Evolutionary conservation across 2,113 vertebrate genomes (phyloP).

Genomic region (Mirza zaza): DNA sequence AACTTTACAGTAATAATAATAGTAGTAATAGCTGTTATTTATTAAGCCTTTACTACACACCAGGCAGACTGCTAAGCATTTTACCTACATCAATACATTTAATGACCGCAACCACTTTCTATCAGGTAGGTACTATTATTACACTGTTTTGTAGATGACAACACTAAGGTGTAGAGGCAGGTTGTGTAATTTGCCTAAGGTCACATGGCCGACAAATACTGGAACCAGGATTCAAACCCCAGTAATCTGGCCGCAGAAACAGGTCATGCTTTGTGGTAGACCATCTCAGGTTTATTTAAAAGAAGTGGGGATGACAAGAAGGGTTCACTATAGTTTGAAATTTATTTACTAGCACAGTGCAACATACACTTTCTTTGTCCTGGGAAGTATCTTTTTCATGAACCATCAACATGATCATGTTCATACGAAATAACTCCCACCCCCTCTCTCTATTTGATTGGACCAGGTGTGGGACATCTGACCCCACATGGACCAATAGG

Average conservation of each 20-base stretch:
- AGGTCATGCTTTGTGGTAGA: neutral
- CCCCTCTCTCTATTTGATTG: neutral
- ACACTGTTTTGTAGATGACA: neutral
- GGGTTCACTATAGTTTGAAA: neutral
- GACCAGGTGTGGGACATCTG: neutral
- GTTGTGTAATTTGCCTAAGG: neutral
- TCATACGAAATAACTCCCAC: neutral
- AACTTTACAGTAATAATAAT: neutral
- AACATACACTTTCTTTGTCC: neutral
- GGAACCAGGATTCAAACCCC: neutral
- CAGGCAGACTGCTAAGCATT: neutral
- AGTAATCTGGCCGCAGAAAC: neutral
- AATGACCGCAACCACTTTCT: neutral
- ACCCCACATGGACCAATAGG: neutral
- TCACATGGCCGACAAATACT: neutral
- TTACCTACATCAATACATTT: neutral
- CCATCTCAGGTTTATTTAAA: neutral
- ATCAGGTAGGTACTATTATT: neutral
- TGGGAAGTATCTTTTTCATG: neutral
- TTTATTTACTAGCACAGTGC: neutral
- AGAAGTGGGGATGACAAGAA: neutral
- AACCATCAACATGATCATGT: neutral
- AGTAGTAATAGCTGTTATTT: neutral
- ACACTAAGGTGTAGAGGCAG: conserved; percentile 5
- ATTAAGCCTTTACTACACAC: neutral